A percentile compares a stretch with the other conserved stretches of the same genome.
Conservation (phyloP, 2,888 invertebrate genomes). For the Scotopteryx bipunctaria region DNA sequence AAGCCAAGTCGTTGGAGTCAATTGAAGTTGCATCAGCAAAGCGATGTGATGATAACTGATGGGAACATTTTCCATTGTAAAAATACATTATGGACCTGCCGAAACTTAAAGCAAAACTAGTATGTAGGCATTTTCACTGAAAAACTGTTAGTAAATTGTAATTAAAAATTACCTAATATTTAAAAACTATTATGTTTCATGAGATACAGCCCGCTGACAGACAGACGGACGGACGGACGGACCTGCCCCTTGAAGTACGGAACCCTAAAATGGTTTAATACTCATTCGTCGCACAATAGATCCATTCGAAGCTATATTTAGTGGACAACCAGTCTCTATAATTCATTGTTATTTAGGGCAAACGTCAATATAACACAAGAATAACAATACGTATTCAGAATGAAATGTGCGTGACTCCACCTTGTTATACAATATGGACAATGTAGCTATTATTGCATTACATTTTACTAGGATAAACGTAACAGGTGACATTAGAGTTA, state of each 20-base stretch:
- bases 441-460: constrained; percentile 15
- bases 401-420: constrained; percentile 44
- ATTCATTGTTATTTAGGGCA: constrained; percentile 54
- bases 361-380: constrained; percentile 48
- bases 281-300: no score
- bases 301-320: not conserved
- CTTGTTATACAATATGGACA: constrained; percentile 38
- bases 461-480: constrained; percentile 3
- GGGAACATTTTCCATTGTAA: not conserved
- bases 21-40: not conserved
- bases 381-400: constrained; percentile 42
- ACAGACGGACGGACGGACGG: no score
- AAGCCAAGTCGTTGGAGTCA: not conserved
- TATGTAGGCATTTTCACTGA: no score
- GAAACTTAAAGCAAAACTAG: no score
- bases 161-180: no score
- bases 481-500: not conserved
- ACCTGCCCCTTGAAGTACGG: no score
- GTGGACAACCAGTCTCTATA: constrained; percentile 12
- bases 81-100: not conserved
- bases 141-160: no score
- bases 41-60: not conserved
- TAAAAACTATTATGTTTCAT: no score
- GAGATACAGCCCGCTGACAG: no score
- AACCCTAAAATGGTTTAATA: no score